A percentile compares a stretch with the other conserved stretches of the same genome.
Conservation (phyloP, 2,888 invertebrate genomes). For the Xanthorhoe designata region DNA sequence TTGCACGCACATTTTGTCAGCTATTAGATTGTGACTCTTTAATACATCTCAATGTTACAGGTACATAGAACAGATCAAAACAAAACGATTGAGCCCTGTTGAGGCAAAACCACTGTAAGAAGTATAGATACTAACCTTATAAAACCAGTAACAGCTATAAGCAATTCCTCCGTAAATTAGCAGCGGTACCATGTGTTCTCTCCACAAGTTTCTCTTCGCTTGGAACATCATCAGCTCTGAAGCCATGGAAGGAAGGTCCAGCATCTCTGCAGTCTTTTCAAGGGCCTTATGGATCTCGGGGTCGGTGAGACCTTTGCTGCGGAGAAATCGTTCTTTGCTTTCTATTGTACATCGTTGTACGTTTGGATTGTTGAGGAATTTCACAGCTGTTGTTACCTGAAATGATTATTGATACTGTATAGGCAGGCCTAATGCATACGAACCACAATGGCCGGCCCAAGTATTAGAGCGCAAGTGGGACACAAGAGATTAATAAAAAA, state of each 20-base stretch:
- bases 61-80: no score
- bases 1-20: no score
- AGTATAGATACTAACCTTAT: constrained; percentile 90
- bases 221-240: constrained; percentile 77
- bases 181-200: constrained; percentile 89
- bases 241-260: constrained; percentile 71
- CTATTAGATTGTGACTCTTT: no score
- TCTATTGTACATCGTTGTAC: constrained; percentile 90
- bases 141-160: constrained; percentile 92
- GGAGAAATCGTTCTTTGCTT: constrained; percentile 92
- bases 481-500: no score
- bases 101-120: no score
- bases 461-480: no score
- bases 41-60: no score
- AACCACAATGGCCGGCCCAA: no score
- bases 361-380: constrained; percentile 94
- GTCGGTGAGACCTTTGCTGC: constrained; percentile 91
- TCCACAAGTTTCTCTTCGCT: constrained; percentile 77
- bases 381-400: constrained; percentile 93
- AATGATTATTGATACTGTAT: neutral
- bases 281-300: constrained; percentile 91
- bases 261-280: constrained; percentile 85
- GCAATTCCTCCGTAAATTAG: constrained; percentile 91
- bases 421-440: no score
- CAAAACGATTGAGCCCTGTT: no score